These are phyloP conservation scores for Papilio aristodemus DNA, from an alignment of 1,140 invertebrate species.

Conservation along the genomic window DNA sequence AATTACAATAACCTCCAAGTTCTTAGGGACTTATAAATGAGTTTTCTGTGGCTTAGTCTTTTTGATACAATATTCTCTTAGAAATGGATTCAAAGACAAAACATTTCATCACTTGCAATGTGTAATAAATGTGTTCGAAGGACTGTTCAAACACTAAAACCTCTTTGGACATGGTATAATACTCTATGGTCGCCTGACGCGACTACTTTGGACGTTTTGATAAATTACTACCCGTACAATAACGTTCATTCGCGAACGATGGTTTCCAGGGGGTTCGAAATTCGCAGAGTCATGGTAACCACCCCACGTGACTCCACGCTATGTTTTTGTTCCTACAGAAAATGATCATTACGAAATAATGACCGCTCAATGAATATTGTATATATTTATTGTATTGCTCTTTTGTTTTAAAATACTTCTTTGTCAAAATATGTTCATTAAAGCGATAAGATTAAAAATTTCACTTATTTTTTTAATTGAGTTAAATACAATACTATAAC, in stretches of 20 bases:
- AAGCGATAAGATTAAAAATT: no score
- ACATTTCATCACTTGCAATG: conserved; percentile 44
- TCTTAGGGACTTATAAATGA: no score
- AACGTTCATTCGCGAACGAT: conserved; percentile 52
- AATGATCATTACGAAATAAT: conserved; percentile 23
- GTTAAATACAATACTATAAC: no score
- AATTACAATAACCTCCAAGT: not conserved
- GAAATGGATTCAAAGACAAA: conserved; percentile 21
- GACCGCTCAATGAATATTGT: conserved; percentile 20
- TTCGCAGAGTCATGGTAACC: conserved; percentile 52
- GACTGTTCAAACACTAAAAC: conserved; percentile 46
- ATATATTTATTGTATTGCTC: conserved; percentile 6
- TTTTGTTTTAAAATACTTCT: not conserved
- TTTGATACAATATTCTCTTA: not conserved
- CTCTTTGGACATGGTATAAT: conserved; percentile 47
- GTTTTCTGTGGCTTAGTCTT: no score
- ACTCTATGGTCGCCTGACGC: conserved; percentile 41
- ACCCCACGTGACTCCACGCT: conserved; percentile 37
- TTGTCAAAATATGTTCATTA: no score
- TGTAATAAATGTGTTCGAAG: conserved; percentile 51
- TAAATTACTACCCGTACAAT: conserved; percentile 66
- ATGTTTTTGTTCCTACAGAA: conserved; percentile 39
- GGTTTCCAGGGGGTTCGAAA: conserved; percentile 51
- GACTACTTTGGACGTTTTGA: conserved; percentile 62
- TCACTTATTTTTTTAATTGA: no score